A percentile compares a stretch with the other conserved stretches of the same genome.
These are phyloP conservation scores for Zootermopsis nevadensis DNA, from an alignment of 2,888 invertebrate genomes.

Conservation along the genomic window DNA sequence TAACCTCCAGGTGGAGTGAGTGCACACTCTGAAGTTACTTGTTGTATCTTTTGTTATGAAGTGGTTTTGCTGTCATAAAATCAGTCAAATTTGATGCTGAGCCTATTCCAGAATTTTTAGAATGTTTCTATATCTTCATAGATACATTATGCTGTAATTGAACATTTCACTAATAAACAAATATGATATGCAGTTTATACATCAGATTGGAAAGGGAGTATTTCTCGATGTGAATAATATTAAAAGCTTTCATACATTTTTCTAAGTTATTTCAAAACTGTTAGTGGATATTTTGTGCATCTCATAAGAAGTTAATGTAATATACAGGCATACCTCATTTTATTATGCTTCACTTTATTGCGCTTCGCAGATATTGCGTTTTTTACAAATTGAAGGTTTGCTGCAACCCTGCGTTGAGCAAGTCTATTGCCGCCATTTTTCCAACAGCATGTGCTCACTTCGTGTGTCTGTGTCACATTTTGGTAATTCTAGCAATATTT, in stretches of 20 bases:
- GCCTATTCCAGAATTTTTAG: neutral
- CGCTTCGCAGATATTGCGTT: no score
- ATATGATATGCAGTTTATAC: neutral
- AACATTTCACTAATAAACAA: neutral
- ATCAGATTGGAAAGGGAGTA: neutral
- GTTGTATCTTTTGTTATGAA: neutral
- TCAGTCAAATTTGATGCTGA: neutral
- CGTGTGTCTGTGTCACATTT: no score
- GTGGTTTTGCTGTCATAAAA: neutral
- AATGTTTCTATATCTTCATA: neutral
- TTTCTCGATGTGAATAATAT: neutral
- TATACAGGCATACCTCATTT: no score
- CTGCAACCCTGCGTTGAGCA: no score
- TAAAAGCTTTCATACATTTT: neutral
- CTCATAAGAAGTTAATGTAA: neutral
- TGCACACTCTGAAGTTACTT: neutral
- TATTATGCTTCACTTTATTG: no score
- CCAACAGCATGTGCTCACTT: no score
- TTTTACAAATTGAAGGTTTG: no score
- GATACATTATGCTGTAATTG: neutral
- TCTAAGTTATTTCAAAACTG: no score
- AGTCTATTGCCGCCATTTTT: no score
- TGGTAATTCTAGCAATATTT: no score
- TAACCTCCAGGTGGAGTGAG: neutral
- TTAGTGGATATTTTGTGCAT: neutral